These are phyloP conservation scores for Onychostoma macrolepis DNA, from an alignment of 2,113 vertebrate species.

Conservation along the genomic window DNA sequence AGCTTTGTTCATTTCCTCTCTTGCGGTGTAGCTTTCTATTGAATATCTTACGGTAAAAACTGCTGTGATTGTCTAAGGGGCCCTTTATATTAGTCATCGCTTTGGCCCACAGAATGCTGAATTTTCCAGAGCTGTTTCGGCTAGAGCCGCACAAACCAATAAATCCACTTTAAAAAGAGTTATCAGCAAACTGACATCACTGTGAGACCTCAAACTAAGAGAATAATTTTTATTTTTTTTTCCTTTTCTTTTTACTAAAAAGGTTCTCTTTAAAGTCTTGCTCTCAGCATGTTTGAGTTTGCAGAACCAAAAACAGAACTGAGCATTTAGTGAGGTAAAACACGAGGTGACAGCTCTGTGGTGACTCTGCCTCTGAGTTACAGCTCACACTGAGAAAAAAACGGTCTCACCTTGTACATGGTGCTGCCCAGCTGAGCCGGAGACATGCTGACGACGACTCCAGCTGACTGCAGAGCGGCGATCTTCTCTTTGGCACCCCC, in stretches of 20 bases:
- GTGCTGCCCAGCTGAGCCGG: conserved; percentile 96
- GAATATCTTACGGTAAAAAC: conserved; percentile 56
- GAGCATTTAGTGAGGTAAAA: conserved; percentile 7
- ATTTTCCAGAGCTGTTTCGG: not conserved
- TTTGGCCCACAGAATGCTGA: not conserved
- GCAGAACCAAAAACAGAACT: not conserved
- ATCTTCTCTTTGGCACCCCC: conserved; percentile 99
- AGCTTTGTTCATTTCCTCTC: conserved; percentile 59
- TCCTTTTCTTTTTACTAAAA: not conserved
- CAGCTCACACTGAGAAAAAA: conserved; percentile 12
- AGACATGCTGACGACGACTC: conserved; percentile 96
- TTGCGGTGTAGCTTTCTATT: conserved; percentile 50
- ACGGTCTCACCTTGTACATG: conserved; percentile 88
- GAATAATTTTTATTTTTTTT: too few species aligned
- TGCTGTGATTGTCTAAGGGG: conserved; percentile 8
- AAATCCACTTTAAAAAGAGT: conserved; percentile 4
- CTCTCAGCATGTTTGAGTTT: conserved; percentile 15
- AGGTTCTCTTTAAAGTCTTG: conserved; percentile 5
- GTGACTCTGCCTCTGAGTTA: not conserved
- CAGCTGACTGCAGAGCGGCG: conserved; percentile 90
- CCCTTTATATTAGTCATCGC: conserved; percentile 5
- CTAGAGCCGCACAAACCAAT: not conserved
- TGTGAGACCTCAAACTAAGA: not conserved
- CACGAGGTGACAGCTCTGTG: not conserved
- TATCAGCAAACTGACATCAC: not conserved